These are phyloP conservation scores for Echiichthys vipera DNA, from an alignment of 2,797 vertebrate genomes.

Conservation along the genomic window DNA sequence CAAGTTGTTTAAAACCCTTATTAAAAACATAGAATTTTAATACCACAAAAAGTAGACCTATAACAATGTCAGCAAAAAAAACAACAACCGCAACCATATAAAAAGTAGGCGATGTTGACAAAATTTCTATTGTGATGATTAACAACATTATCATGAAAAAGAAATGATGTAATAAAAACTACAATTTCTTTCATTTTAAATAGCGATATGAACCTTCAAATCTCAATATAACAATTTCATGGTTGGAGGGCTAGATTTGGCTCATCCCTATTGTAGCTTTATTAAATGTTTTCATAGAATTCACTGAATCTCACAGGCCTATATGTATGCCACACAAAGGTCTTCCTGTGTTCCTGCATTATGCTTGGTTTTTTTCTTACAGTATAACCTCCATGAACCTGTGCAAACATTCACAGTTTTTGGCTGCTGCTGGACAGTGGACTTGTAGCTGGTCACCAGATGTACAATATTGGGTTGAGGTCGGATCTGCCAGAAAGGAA, in stretches of 20 bases:
- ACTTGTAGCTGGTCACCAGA: constrained; percentile 28
- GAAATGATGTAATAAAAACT: not conserved
- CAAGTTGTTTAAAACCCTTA: not conserved
- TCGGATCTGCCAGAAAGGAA: constrained; percentile 16
- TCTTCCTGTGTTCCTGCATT: not conserved
- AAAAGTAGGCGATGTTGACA: not conserved
- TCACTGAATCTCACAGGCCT: not conserved
- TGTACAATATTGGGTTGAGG: constrained; percentile 2
- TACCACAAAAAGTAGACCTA: not conserved
- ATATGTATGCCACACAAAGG: not conserved
- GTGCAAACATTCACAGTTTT: constrained; percentile 8
- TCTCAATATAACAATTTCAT: not conserved
- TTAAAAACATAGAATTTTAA: not conserved
- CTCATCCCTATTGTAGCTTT: no score
- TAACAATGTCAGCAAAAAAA: no score
- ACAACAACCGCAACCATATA: not conserved
- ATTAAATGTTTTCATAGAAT: no score
- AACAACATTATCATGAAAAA: not conserved
- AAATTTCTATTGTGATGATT: not conserved
- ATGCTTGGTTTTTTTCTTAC: constrained; percentile 1
- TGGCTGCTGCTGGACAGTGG: constrained; percentile 12
- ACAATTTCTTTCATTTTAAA: not conserved
- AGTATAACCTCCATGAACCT: not conserved
- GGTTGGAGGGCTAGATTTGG: no score
- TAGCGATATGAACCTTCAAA: not conserved